These are phyloP conservation scores for Antedon bifida DNA, from an alignment of 35 echinoderm and acorn worm species.

Conservation along the genomic window DNA sequence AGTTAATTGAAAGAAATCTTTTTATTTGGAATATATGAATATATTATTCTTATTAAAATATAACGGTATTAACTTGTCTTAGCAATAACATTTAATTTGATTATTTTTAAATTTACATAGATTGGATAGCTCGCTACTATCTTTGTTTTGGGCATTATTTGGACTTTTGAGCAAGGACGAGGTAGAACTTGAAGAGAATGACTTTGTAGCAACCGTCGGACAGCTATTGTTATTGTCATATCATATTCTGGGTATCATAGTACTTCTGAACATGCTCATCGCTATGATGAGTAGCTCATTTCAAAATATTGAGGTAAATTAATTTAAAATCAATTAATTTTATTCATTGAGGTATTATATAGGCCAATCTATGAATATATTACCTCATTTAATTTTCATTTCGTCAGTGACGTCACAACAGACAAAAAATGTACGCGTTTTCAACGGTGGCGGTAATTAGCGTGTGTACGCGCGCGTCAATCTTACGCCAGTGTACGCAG, in stretches of 20 bases:
- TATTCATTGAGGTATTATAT: too few species aligned
- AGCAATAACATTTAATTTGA: not conserved
- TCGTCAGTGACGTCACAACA: too few species aligned
- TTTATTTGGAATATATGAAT: not conserved
- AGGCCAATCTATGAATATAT: too few species aligned
- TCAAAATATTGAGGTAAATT: constrained; percentile 76
- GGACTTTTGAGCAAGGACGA: constrained; percentile 39
- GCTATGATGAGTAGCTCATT: constrained; percentile 98
- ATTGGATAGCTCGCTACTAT: constrained; percentile 24
- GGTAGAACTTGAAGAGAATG: not conserved
- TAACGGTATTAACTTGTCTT: not conserved
- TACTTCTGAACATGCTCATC: constrained; percentile 93
- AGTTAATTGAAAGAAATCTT: too few species aligned
- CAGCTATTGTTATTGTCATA: constrained; percentile 65
- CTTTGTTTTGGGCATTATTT: constrained; percentile 76
- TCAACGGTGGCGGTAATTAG: too few species aligned
- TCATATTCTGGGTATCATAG: constrained; percentile 63
- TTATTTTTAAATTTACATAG: constrained; percentile 1
- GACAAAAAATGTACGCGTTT: too few species aligned
- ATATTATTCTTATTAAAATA: too few species aligned
- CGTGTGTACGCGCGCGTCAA: too few species aligned
- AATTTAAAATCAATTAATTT: too few species aligned
- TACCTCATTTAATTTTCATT: too few species aligned
- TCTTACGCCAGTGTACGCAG: too few species aligned
- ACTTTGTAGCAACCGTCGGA: constrained; percentile 39